These are phyloP conservation scores for Neosalanx taihuensis DNA, from an alignment of 2,797 vertebrate species.

Conservation along the genomic window DNA sequence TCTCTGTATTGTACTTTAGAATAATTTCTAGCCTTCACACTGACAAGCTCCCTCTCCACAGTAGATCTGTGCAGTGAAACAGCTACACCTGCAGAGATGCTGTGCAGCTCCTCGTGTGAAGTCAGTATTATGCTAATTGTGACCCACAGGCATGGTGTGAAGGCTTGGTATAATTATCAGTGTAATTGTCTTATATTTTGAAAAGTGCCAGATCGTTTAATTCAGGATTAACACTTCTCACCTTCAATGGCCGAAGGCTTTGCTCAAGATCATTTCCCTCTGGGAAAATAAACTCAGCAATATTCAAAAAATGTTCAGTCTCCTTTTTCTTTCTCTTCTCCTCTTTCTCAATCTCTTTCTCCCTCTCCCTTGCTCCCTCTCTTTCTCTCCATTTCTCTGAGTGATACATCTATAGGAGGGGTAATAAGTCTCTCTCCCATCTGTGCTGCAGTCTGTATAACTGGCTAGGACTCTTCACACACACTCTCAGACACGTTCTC, in stretches of 20 bases:
- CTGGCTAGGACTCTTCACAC: not conserved
- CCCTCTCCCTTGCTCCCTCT: constrained; percentile 40
- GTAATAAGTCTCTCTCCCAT: constrained; percentile 51
- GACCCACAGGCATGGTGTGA: constrained; percentile 70
- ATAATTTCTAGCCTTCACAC: not conserved
- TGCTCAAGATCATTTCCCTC: constrained; percentile 37
- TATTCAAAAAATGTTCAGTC: too few species aligned
- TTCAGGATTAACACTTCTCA: constrained; percentile 76
- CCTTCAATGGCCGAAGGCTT: constrained; percentile 68
- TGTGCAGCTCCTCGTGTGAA: constrained; percentile 51
- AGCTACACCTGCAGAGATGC: constrained; percentile 55
- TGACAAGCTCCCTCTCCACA: constrained; percentile 24
- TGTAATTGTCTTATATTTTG: constrained; percentile 80
- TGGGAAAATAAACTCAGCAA: constrained; percentile 31
- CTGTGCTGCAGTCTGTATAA: constrained; percentile 45
- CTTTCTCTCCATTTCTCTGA: constrained; percentile 38
- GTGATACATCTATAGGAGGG: constrained; percentile 42
- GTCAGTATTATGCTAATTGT: constrained; percentile 67
- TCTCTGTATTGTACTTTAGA: constrained; percentile 16
- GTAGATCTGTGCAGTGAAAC: constrained; percentile 40
- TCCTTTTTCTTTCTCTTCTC: not conserved
- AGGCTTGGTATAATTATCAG: constrained; percentile 76
- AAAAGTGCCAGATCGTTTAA: constrained; percentile 80
- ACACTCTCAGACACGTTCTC: not conserved
- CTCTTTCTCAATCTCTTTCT: constrained; percentile 16